These are phyloP conservation scores for Metopolophium dirhodum DNA, from an alignment of 1,140 invertebrate species.

Conservation along the genomic window DNA sequence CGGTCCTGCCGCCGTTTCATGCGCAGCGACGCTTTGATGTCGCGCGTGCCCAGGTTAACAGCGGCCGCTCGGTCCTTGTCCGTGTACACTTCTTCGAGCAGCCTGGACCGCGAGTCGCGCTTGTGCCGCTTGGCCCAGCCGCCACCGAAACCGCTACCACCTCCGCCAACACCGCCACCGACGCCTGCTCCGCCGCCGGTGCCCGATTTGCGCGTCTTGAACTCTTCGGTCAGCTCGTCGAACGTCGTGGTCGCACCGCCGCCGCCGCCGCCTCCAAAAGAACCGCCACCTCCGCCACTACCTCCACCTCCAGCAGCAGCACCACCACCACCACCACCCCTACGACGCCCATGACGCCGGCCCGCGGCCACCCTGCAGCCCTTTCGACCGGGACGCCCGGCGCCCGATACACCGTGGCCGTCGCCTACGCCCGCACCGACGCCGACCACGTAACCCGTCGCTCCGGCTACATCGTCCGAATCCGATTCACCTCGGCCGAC, in stretches of 20 bases:
- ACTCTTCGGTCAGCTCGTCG: slow-evolving; percentile 63
- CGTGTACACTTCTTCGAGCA: slow-evolving; percentile 80
- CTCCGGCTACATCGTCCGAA: slow-evolving; percentile 10
- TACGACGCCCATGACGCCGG: background rate
- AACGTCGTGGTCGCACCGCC: slow-evolving; percentile 58
- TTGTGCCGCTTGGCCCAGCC: slow-evolving; percentile 60
- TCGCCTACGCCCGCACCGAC: slow-evolving; percentile 26
- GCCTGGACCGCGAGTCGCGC: slow-evolving; percentile 64
- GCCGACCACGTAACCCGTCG: slow-evolving; percentile 11
- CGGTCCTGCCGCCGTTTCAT: slow-evolving; percentile 81
- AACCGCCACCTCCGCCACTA: background rate
- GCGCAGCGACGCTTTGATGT: slow-evolving; percentile 84
- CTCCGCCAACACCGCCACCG: background rate
- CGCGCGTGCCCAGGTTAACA: slow-evolving; percentile 80
- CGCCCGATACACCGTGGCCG: background rate
- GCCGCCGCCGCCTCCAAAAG: background rate
- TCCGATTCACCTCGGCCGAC: slow-evolving; percentile 54
- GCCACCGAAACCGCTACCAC: slow-evolving; percentile 58
- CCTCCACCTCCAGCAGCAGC: background rate
- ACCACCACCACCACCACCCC: background rate
- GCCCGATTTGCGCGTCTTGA: slow-evolving; percentile 63
- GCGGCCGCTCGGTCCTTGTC: slow-evolving; percentile 90
- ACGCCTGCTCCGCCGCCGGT: slow-evolving; percentile 62
- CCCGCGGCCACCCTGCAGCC: slow-evolving; percentile 21
- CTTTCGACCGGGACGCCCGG: slow-evolving; percentile 60